Conservation (phyloP, 2,113 vertebrate species). For the Lepidothrix coronata region DNA sequence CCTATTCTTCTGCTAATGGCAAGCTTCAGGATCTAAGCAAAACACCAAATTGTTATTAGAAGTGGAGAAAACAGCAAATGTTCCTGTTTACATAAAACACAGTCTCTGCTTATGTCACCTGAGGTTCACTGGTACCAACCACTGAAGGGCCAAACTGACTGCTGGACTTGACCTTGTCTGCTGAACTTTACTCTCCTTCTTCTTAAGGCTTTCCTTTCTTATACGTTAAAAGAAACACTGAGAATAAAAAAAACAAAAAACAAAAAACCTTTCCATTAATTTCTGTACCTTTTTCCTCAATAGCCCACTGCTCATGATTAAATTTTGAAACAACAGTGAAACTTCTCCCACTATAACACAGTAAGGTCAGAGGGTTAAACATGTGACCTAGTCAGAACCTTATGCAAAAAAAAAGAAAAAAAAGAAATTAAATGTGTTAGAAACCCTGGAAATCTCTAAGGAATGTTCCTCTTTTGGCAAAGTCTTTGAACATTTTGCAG, state of each 20-base stretch:
- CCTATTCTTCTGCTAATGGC: neutral
- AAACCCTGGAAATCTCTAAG: neutral
- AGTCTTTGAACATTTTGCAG: neutral
- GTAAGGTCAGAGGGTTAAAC: neutral
- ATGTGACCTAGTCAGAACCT: neutral
- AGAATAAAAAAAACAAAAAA: rapidly evolving
- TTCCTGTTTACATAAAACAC: neutral
- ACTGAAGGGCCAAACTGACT: neutral
- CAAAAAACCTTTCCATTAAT: neutral
- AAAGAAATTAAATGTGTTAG: neutral
- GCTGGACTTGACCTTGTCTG: neutral
- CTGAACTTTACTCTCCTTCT: neutral
- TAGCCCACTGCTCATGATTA: neutral
- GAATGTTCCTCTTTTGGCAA: slow-evolving; percentile 16
- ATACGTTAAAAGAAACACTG: neutral
- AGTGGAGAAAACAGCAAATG: neutral
- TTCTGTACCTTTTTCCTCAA: neutral
- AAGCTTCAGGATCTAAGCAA: slow-evolving; percentile 1
- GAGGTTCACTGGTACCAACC: neutral
- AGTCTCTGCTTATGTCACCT: neutral
- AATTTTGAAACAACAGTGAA: neutral
- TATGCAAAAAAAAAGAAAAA: neutral
- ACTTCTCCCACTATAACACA: neutral
- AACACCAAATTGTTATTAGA: neutral
- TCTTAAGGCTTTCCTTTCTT: neutral